phyloP scores from a whole-genome alignment of 2,888 invertebrate species.

The Hyppa rectilinea region DNA sequence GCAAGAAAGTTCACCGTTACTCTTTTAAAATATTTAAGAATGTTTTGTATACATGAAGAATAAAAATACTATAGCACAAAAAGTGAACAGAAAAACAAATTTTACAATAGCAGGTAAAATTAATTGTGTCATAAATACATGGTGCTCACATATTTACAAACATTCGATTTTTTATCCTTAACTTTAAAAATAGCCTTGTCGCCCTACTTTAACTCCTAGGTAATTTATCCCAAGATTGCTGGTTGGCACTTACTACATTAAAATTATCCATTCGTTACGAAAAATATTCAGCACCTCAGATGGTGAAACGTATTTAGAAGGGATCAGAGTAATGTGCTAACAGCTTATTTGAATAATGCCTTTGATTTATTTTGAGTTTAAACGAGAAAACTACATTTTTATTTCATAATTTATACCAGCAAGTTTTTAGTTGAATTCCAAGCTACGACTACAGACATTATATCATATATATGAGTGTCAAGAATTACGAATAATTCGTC shows the following conservation, averaged over 20 bases:
- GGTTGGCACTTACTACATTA: constrained; percentile 52
- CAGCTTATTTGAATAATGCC: constrained; percentile 28
- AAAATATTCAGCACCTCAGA: constrained; percentile 41
- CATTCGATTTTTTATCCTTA: constrained; percentile 13
- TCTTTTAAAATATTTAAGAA: too few relatives aligned
- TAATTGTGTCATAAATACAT: too few relatives aligned
- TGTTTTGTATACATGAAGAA: too few relatives aligned
- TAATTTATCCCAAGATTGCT: constrained; percentile 63
- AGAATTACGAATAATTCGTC: background rate
- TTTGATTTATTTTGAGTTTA: constrained; percentile 16
- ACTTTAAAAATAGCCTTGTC: constrained; percentile 25
- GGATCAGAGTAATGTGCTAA: constrained; percentile 18
- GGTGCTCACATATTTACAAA: too few relatives aligned
- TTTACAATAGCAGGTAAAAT: too few relatives aligned
- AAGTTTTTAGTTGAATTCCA: too few relatives aligned
- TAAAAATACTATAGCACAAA: too few relatives aligned
- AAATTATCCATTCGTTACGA: constrained; percentile 55
- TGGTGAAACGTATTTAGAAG: constrained; percentile 25
- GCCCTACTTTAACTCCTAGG: constrained; percentile 48
- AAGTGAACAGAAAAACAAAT: too few relatives aligned
- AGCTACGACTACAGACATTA: too few relatives aligned
- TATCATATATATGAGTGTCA: too few relatives aligned
- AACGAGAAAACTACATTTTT: constrained; percentile 3
- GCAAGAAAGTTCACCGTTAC: too few relatives aligned
- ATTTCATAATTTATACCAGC: background rate